Base-by-base conservation (phyloP, 2,888 invertebrate species). In the Phalera bucephala region DNA sequence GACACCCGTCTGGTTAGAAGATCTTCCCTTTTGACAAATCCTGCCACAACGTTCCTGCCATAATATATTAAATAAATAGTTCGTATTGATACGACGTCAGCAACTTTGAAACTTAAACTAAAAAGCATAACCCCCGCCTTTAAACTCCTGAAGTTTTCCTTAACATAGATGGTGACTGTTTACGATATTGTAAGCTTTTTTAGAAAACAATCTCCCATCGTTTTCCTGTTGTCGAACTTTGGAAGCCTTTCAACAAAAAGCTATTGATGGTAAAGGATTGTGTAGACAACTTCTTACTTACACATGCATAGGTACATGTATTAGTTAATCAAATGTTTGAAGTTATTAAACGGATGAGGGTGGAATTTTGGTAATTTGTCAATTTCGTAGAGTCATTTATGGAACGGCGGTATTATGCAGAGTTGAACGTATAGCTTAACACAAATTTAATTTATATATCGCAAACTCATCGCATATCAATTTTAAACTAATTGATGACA, bases 291-390 rank as follows among this genome's bases (percentile, higher is more conserved):
- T 44, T 45, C 40, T n/a, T n/a, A n/a, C n/a, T n/a, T n/a, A n/a
- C n/a, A n/a, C n/a, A n/a, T n/a, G 38, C 45, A 40, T 45, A 36
- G 31, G 31, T 38, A 45, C 44, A 33, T 39, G 40, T 36, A 50
- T 47, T 41, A 56, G 53, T 72, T 74, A 74, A 75, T 79, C 74
- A 75, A 72, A 58, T 49, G 52, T 62, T 25, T 46, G 38, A 42
- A 69, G 61, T 70, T 72, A 73, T 75, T 74, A 69, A 63, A 54
- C 63, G 60, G 56, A 59, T 50, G 22, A 17, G 27, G 32, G 22
- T 25, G 64, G 53, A 69, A 71, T 62, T 70, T 51, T 45, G 61
- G 67, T 71, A 70, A 78, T 75, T 65, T 64, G 61, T 65, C 64
- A 66, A 67, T 60, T 52, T 67, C 32, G 12, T 3, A 29, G 43